Conservation (phyloP, 1,140 invertebrate species). For the Calliopsis andreniformis region DNA sequence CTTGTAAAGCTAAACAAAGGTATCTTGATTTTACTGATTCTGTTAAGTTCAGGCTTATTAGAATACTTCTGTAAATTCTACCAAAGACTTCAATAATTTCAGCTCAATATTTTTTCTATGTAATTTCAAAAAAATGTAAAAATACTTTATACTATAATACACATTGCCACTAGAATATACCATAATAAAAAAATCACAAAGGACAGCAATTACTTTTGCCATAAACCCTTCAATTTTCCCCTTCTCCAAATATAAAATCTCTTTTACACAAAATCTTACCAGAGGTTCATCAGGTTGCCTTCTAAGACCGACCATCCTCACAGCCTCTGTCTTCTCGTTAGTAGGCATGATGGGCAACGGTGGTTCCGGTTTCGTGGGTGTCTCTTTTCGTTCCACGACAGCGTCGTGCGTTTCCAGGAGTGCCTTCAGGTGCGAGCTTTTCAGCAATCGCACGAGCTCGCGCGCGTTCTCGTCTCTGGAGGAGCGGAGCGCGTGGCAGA, state of each 20-base stretch:
- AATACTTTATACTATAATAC: no score
- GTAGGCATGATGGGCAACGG: slow-evolving; percentile 70
- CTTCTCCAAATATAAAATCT: background rate
- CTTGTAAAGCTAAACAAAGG: no score
- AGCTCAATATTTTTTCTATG: no score
- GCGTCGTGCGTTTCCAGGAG: slow-evolving; percentile 88
- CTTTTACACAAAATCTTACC: slow-evolving; percentile 80
- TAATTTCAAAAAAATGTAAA: no score
- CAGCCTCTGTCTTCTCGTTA: slow-evolving; percentile 78
- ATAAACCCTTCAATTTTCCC: no score
- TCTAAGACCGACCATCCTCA: slow-evolving; percentile 95
- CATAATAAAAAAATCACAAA: no score
- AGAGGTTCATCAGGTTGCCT: slow-evolving; percentile 94
- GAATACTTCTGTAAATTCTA: no score
- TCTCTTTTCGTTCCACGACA: slow-evolving; percentile 81
- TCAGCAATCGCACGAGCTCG: slow-evolving; percentile 73
- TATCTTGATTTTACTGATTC: no score
- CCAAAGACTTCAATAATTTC: no score
- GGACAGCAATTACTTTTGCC: no score
- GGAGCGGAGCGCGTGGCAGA: slow-evolving; percentile 65
- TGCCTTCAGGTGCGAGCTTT: slow-evolving; percentile 72
- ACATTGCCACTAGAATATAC: no score
- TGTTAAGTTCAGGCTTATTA: no score
- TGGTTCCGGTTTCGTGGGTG: slow-evolving; percentile 43
- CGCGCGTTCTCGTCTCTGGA: slow-evolving; percentile 67